Conservation (phyloP, 2,113 vertebrate species). For the Chunga burmeisteri region DNA sequence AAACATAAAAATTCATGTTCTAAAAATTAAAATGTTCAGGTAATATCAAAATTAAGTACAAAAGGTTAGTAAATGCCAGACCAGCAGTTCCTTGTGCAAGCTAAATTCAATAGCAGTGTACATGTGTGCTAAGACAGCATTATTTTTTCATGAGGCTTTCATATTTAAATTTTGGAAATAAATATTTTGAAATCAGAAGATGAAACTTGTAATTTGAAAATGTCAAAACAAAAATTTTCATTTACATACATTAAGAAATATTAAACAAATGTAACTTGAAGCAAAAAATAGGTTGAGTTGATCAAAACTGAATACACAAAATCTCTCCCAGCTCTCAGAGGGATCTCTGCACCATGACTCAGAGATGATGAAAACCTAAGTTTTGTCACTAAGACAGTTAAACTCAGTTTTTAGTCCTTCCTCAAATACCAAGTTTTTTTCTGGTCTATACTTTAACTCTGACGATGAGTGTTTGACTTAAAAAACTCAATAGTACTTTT, state of each 20-base stretch:
- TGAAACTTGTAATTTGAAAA: background rate
- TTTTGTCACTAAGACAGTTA: background rate
- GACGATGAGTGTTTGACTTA: background rate
- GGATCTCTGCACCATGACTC: background rate
- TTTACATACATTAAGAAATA: background rate
- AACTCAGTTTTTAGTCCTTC: background rate
- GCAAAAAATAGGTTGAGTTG: background rate
- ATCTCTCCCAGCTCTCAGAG: background rate
- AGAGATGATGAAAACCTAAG: background rate
- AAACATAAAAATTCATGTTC: background rate
- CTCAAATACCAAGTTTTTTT: background rate
- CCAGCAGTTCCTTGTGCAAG: background rate
- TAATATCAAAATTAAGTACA: background rate
- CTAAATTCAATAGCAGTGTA: background rate
- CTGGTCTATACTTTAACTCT: background rate
- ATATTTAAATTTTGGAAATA: background rate
- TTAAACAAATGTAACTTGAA: background rate
- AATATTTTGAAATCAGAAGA: background rate
- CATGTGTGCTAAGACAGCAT: background rate
- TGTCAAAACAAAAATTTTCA: background rate
- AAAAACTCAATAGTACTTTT: background rate
- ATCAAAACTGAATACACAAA: background rate
- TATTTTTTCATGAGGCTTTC: background rate
- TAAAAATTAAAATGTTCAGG: background rate
- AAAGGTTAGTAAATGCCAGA: background rate